A percentile compares a stretch with the other conserved stretches of the same genome.
These are phyloP conservation scores for Lysandra coridon DNA, from an alignment of 2,888 invertebrate genomes.

Conservation along the genomic window DNA sequence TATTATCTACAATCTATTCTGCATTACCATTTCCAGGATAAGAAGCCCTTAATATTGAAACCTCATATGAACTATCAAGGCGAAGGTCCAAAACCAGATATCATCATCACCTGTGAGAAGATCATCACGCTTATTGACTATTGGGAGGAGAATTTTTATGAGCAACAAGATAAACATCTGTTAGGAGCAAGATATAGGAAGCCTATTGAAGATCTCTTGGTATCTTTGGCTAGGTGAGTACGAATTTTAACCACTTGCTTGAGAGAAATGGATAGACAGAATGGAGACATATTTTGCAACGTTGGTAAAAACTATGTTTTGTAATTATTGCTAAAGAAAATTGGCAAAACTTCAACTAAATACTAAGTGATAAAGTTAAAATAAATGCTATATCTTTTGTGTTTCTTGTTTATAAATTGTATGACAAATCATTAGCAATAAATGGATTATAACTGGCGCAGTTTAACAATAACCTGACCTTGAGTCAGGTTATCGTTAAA, in stretches of 20 bases:
- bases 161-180: slow-evolving; percentile 42
- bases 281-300: too few relatives aligned
- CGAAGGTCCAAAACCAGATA: slow-evolving; percentile 60
- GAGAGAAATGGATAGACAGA: too few relatives aligned
- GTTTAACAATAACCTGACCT: too few relatives aligned
- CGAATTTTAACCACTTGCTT: neutral
- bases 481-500: too few relatives aligned
- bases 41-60: slow-evolving; percentile 62
- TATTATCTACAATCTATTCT: neutral
- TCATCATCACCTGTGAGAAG: slow-evolving; percentile 66
- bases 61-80: slow-evolving; percentile 59
- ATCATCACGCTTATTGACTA: slow-evolving; percentile 68
- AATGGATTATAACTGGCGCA: too few relatives aligned
- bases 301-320: too few relatives aligned
- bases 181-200: slow-evolving; percentile 52
- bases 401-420: too few relatives aligned
- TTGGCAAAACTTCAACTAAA: too few relatives aligned
- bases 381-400: too few relatives aligned
- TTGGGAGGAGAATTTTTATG: slow-evolving; percentile 68
- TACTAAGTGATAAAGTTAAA: too few relatives aligned
- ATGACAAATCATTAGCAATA: too few relatives aligned
- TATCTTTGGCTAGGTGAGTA: slow-evolving; percentile 65
- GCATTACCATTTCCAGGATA: slow-evolving; percentile 54
- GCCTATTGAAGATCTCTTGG: slow-evolving; percentile 62
- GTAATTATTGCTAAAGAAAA: too few relatives aligned